These are phyloP conservation scores for Agriopis leucophaearia DNA, from an alignment of 2,888 invertebrate species.

Conservation along the genomic window DNA sequence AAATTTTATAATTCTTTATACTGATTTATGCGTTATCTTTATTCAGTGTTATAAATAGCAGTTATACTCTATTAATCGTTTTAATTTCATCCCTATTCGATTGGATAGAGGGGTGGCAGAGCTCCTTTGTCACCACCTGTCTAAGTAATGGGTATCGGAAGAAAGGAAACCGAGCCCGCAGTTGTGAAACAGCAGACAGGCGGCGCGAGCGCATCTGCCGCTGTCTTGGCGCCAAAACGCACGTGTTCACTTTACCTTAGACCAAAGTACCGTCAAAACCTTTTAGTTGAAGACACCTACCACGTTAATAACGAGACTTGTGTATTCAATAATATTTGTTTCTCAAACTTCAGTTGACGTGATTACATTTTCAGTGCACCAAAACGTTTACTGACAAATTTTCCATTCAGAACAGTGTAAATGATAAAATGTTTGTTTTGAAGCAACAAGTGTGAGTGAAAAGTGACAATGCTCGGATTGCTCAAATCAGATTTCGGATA, in stretches of 20 bases:
- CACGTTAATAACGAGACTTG: too few relatives aligned
- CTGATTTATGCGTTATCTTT: neutral
- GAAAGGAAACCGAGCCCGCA: conserved; percentile 62
- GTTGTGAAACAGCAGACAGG: conserved; percentile 60
- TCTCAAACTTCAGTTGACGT: neutral
- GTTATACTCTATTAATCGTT: neutral
- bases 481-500: conserved; percentile 77
- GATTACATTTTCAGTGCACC: neutral
- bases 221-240: conserved; percentile 73
- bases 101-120: conserved; percentile 73
- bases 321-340: neutral
- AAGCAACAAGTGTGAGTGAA: conserved; percentile 38
- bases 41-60: neutral
- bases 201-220: conserved; percentile 78
- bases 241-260: conserved; percentile 49
- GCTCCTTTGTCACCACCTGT: conserved; percentile 83
- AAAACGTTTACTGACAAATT: neutral
- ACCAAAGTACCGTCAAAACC: conserved; percentile 3
- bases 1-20: neutral
- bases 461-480: conserved; percentile 72
- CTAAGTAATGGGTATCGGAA: conserved; percentile 81
- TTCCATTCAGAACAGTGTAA: neutral
- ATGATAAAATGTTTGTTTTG: conserved; percentile 22
- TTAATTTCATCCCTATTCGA: conserved; percentile 18
- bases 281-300: neutral